phyloP scores from a whole-genome alignment of 2,888 invertebrate species.

The Dermolepida albohirtum region DNA sequence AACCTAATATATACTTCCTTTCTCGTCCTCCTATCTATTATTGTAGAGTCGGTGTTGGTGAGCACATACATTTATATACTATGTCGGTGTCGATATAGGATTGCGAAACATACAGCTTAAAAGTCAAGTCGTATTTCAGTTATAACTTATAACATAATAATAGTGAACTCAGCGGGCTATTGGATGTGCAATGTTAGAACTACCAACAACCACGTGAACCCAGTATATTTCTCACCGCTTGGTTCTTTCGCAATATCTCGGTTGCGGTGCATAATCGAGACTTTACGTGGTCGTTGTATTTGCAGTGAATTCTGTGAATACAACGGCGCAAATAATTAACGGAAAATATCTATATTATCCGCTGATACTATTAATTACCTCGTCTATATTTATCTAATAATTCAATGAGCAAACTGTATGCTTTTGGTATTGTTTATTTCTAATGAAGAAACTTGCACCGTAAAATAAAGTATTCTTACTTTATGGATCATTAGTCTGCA shows the following conservation, averaged over 20 bases:
- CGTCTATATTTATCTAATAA: constrained; percentile 16
- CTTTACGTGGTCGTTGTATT: constrained; percentile 15
- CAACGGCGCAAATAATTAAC: constrained; percentile 24
- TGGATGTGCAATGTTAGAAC: constrained; percentile 46
- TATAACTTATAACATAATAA: constrained; percentile 56
- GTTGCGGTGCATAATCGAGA: constrained; percentile 12
- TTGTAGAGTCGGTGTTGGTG: constrained; percentile 8
- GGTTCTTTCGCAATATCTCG: constrained; percentile 21
- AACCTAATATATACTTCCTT: constrained; percentile 11
- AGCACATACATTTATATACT: constrained; percentile 40
- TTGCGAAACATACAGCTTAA: constrained; percentile 53
- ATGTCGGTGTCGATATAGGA: constrained; percentile 53
- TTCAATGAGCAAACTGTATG: background rate
- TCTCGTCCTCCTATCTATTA: constrained; percentile 6
- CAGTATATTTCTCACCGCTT: constrained; percentile 15
- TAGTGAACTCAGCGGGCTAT: constrained; percentile 52
- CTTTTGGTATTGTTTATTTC: too few relatives aligned
- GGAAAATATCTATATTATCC: constrained; percentile 26
- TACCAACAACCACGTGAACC: constrained; percentile 33
- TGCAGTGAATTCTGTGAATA: constrained; percentile 18
- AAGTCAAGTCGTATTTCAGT: constrained; percentile 49
- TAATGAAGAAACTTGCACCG: too few relatives aligned
- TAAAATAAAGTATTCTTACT: too few relatives aligned
- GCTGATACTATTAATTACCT: constrained; percentile 21
- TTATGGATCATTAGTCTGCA: too few relatives aligned